Evolutionary conservation across 2,113 vertebrate species (phyloP).

Genomic region (Progne subis): DNA sequence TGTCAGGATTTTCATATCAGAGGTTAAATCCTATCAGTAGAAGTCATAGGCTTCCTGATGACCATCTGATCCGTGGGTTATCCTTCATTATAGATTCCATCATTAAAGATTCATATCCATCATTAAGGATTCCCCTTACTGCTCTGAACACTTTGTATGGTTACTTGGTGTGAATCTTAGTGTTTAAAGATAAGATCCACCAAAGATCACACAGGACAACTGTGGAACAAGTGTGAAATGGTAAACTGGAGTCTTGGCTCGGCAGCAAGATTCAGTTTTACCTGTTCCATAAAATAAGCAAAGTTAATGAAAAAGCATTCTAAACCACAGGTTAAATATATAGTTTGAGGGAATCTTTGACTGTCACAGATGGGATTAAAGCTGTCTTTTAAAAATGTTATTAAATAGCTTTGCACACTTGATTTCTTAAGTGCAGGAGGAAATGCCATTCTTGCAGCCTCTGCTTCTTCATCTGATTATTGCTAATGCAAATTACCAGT

Average conservation of each 20-base stretch:
- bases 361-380: not conserved
- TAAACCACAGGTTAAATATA: not conserved
- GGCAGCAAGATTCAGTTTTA: not conserved
- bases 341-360: not conserved
- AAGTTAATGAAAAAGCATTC: not conserved
- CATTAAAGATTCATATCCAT: not conserved
- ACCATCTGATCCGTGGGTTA: not conserved
- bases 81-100: not conserved
- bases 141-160: not conserved
- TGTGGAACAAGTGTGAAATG: not conserved
- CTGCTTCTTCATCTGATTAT: slow-evolving; percentile 37
- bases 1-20: not conserved
- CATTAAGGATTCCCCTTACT: not conserved
- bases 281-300: not conserved
- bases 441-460: slow-evolving; percentile 1
- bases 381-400: not conserved
- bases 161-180: not conserved
- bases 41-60: not conserved
- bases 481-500: slow-evolving; percentile 21
- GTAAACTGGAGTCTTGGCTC: not conserved
- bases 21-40: not conserved
- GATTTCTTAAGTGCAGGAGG: not conserved
- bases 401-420: not conserved
- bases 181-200: not conserved
- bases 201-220: not conserved